Conservation (phyloP, 1,140 invertebrate species). For the Lasioglossum baleicum region DNA sequence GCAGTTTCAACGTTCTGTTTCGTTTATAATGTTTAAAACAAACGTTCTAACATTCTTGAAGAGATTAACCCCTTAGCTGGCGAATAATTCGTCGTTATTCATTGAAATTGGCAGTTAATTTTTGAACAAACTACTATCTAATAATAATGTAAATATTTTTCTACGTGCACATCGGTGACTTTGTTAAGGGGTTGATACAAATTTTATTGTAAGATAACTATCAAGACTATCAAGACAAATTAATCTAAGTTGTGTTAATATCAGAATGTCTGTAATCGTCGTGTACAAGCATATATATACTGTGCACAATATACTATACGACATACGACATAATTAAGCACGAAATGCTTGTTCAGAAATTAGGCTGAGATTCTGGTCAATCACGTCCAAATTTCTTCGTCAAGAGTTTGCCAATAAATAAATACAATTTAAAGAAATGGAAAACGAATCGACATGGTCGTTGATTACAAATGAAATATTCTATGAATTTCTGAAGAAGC, state of each 20-base stretch:
- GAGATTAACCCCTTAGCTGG: neutral
- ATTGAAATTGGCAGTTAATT: neutral
- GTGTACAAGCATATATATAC: conserved; percentile 36
- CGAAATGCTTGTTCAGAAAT: conserved; percentile 4
- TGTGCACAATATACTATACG: conserved; percentile 18
- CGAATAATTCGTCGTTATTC: neutral
- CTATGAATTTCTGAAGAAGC: conserved; percentile 20
- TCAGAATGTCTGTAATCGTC: neutral
- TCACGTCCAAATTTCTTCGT: too few species aligned
- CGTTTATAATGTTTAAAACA: too few species aligned
- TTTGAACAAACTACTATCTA: too few species aligned
- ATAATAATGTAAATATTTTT: too few species aligned
- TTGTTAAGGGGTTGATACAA: neutral
- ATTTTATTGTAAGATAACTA: conserved; percentile 6
- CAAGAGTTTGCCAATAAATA: too few species aligned
- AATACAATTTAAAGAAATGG: neutral
- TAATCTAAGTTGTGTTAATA: conserved; percentile 18
- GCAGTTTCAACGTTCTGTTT: too few species aligned
- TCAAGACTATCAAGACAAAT: neutral
- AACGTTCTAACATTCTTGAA: neutral
- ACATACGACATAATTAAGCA: conserved; percentile 13
- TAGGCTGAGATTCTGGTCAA: neutral
- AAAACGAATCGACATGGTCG: neutral
- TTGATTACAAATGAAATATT: neutral
- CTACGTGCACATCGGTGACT: too few species aligned